Evolutionary conservation across 2,113 vertebrate species (phyloP).

Genomic region (Craseonycteris thonglongyai): DNA sequence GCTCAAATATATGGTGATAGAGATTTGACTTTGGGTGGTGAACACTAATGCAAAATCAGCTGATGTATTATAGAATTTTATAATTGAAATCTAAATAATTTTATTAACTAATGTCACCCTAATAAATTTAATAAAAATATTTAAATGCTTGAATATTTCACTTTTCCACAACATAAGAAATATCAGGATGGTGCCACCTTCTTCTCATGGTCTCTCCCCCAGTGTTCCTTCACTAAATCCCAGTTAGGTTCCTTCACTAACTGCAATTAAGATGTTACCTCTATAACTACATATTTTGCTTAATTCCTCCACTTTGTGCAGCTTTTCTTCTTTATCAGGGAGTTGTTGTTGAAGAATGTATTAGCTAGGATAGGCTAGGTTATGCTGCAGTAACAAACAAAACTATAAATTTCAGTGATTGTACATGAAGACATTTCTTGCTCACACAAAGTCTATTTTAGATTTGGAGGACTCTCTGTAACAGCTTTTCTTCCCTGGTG

Average conservation of each 20-base stretch:
- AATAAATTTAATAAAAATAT: no score
- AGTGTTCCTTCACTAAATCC: not conserved
- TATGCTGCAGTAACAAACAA: not conserved
- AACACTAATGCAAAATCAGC: no score
- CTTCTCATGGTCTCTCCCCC: not conserved
- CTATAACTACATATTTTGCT: not conserved
- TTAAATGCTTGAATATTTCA: not conserved
- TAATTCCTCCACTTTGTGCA: not conserved
- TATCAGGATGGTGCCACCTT: no score
- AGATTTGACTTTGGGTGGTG: no score
- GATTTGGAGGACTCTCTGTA: not conserved
- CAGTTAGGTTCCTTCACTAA: not conserved
- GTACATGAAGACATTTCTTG: not conserved
- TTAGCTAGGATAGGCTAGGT: not conserved
- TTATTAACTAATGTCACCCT: no score
- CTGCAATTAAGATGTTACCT: not conserved
- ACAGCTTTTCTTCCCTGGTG: not conserved
- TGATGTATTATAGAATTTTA: no score
- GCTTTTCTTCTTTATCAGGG: not conserved
- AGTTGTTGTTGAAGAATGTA: not conserved
- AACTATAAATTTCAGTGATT: not conserved
- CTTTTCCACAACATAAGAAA: not conserved
- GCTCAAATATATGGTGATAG: no score
- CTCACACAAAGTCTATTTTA: not conserved
- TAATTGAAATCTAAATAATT: no score